phyloP scores from a whole-genome alignment of 2,113 vertebrate genomes.

The Pterocles gutturalis region DNA sequence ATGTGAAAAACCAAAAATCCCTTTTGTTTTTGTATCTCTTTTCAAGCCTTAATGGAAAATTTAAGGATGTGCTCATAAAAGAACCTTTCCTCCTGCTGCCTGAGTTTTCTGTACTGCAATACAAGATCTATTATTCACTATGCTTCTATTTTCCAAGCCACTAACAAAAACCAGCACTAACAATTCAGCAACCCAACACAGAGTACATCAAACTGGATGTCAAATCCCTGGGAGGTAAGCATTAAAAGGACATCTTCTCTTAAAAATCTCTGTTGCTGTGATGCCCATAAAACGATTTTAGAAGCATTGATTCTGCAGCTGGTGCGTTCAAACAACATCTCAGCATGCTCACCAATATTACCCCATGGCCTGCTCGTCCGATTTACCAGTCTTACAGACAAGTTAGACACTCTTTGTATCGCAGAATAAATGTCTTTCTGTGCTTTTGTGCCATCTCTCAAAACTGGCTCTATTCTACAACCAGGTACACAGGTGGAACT shows the following conservation, averaged over 20 bases:
- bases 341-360: neutral
- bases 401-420: rapidly evolving
- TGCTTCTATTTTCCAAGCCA: neutral
- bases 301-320: neutral
- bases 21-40: neutral
- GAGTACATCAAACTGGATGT: neutral
- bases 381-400: neutral
- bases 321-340: neutral
- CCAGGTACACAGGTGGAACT: neutral
- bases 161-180: neutral
- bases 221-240: neutral
- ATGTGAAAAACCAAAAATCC: neutral
- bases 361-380: neutral
- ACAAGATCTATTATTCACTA: neutral
- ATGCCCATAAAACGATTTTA: neutral
- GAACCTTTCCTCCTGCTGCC: neutral
- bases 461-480: neutral
- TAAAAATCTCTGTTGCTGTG: neutral
- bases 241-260: neutral
- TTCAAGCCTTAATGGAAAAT: neutral
- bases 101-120: neutral
- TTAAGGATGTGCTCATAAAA: neutral
- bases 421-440: neutral
- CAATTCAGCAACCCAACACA: neutral
- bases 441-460: neutral